Evolutionary conservation across 1,140 invertebrate genomes (phyloP).

Genomic region (Phortica variegata): DNA sequence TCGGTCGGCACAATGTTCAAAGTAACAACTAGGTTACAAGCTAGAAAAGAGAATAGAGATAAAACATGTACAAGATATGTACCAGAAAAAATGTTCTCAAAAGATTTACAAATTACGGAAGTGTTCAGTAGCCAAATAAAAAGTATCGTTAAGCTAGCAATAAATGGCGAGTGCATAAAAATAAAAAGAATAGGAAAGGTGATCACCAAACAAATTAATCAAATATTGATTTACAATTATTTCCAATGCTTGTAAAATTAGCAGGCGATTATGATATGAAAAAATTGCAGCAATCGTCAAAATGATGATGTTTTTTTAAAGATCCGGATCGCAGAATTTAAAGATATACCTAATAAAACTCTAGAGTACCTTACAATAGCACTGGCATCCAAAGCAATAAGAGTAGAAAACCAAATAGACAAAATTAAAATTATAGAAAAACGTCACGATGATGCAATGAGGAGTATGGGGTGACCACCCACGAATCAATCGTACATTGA

Average conservation of each 20-base stretch:
- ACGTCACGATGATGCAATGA: constrained; percentile 13
- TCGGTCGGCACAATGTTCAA: constrained; percentile 8
- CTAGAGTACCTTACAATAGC: constrained; percentile 21
- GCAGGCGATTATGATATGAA: too few species aligned
- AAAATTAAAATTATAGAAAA: constrained; percentile 17
- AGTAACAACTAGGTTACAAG: constrained; percentile 3
- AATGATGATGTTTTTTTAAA: too few species aligned
- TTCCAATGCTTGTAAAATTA: too few species aligned
- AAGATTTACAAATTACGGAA: constrained; percentile 1
- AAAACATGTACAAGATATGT: constrained; percentile 6
- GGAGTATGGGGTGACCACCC: constrained; percentile 14
- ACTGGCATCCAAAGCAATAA: constrained; percentile 14
- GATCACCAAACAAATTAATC: too few species aligned
- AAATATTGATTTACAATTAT: too few species aligned
- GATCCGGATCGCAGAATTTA: background rate
- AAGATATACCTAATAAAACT: background rate
- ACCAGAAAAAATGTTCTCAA: constrained; percentile 5
- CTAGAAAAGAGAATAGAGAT: constrained; percentile 7
- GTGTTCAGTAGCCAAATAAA: background rate
- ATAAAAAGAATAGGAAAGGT: too few species aligned
- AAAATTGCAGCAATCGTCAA: too few species aligned
- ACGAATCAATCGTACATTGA: constrained; percentile 14
- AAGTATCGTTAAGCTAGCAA: background rate
- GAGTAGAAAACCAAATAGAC: constrained; percentile 6
- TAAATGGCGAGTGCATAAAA: too few species aligned